These are phyloP conservation scores for Hoplostethus mediterraneus DNA, from an alignment of 2,797 vertebrate species.

Conservation along the genomic window DNA sequence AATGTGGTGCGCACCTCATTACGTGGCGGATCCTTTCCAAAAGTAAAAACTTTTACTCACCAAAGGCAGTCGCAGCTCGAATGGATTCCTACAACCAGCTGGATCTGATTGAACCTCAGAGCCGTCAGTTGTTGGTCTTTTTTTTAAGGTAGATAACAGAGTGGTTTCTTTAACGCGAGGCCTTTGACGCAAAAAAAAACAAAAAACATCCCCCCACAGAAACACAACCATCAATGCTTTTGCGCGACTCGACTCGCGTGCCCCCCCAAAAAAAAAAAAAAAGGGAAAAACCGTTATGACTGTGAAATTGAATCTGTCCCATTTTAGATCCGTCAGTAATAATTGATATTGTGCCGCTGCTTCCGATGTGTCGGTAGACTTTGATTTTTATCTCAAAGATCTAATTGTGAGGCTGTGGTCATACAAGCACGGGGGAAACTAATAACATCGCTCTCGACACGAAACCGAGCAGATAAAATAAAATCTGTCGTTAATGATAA, in stretches of 20 bases:
- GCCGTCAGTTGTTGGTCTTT: no score
- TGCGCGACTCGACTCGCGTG: constrained; percentile 31
- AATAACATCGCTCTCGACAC: constrained; percentile 59
- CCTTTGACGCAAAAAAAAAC: constrained; percentile 42
- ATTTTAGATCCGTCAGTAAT: constrained; percentile 66
- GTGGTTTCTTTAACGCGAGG: constrained; percentile 1
- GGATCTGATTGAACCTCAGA: constrained; percentile 38
- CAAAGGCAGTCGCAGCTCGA: constrained; percentile 20
- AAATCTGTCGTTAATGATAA: constrained; percentile 43
- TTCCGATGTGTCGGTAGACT: constrained; percentile 53
- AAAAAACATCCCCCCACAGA: constrained; percentile 28
- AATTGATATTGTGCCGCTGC: constrained; percentile 62
- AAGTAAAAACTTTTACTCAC: constrained; percentile 5
- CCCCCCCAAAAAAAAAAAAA: constrained; percentile 21
- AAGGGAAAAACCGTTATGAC: constrained; percentile 31
- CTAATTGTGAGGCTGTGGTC: constrained; percentile 66
- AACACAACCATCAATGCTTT: constrained; percentile 27
- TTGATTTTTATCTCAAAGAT: constrained; percentile 69
- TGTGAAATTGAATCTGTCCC: constrained; percentile 70
- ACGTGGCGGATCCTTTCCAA: neutral
- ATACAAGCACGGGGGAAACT: constrained; percentile 53
- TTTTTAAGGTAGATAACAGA: constrained; percentile 41
- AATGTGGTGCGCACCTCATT: constrained; percentile 5
- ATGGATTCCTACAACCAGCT: constrained; percentile 15
- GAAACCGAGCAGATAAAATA: constrained; percentile 49